Evolutionary conservation across 2,888 invertebrate genomes (phyloP), one percentile per base, ranked within the genome.

Genomic region (Acanthosepion pharaonis): DNA sequence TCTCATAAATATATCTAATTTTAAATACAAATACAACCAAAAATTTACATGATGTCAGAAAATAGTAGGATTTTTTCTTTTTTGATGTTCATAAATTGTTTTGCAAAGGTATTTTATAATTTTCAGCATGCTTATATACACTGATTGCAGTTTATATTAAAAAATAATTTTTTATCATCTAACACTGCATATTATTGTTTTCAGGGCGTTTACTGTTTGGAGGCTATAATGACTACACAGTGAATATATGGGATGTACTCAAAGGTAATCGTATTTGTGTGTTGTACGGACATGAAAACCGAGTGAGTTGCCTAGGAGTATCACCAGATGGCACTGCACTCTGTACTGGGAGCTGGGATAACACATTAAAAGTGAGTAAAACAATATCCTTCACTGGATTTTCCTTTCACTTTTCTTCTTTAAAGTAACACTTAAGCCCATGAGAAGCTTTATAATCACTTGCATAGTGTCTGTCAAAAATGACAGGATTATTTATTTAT

Each of bases 181-280:
- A 15, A n/a, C 11, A n/a, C 15, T 9, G n/a, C 11, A n/a, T n/a
- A 5, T 78, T 15, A 78, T n/a, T 78, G 4, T 78, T 78, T 95
- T 8, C 96, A 98, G 98, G 99, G 49, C 98, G 99, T 42, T 98
- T 99, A 95, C 98, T 99, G 96, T 99, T 99, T 98, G 99, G 99
- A 96, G 99, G 99, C 95, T 99, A 99, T 98, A 99, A 99, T 97
- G 99, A 99, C 98, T 99, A 99, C 98, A 99, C 99, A 78, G 99
- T 99, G 94, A 99, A 99, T 98, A 98, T 99, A 78, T 99, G 99
- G 99, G 99, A 99, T 98, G 99, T 99, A 91, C 98, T 99, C 95
- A 99, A 99, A 97, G 99, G 99, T 96, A 98, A 98, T 96, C 98
- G 99, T 95, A 98, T 99, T 94, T 98, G 99, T 97, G 98, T 99